Evolutionary conservation across 92 coral and sea anemone genomes (phyloP).

Genomic region (Bergia puertoricense): DNA sequence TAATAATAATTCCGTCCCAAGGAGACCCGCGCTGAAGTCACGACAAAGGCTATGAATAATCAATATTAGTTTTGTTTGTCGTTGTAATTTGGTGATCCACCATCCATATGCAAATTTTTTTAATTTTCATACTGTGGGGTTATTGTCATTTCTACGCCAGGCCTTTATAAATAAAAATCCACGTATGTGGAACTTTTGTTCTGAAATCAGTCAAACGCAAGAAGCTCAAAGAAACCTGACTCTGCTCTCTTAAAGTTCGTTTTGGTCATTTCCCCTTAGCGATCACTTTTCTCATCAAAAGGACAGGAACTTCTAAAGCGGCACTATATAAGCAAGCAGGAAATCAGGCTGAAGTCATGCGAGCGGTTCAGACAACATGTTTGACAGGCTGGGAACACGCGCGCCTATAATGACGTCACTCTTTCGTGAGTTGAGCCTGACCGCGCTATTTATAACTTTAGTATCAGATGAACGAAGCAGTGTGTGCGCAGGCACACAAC

Average conservation of each 20-base stretch:
- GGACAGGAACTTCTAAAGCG: conserved; percentile 30
- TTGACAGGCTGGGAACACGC: conserved; percentile 44
- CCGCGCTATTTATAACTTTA: conserved; percentile 22
- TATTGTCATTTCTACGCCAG: conserved; percentile 2
- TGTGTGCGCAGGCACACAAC: not conserved
- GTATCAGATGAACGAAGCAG: conserved; percentile 7
- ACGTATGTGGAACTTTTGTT: conserved; percentile 19
- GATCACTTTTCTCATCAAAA: conserved; percentile 37
- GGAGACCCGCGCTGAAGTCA: not conserved
- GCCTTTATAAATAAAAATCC: conserved; percentile 12
- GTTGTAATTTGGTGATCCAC: conserved; percentile 35
- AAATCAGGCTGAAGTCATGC: conserved; percentile 48
- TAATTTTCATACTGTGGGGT: not conserved
- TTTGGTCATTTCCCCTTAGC: conserved; percentile 7
- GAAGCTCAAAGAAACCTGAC: not conserved
- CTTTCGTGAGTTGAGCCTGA: conserved; percentile 47
- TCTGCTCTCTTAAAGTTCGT: not conserved
- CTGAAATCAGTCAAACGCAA: conserved; percentile 19
- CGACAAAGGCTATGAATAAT: conserved; percentile 33
- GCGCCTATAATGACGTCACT: conserved; percentile 40
- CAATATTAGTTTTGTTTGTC: conserved; percentile 37
- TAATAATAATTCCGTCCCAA: conserved; percentile 2
- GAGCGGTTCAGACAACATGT: conserved; percentile 34
- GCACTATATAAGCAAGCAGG: conserved; percentile 40
- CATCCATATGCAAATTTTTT: conserved; percentile 31